Conservation (phyloP, 1,140 invertebrate species). For the Melitaea cinxia region DNA sequence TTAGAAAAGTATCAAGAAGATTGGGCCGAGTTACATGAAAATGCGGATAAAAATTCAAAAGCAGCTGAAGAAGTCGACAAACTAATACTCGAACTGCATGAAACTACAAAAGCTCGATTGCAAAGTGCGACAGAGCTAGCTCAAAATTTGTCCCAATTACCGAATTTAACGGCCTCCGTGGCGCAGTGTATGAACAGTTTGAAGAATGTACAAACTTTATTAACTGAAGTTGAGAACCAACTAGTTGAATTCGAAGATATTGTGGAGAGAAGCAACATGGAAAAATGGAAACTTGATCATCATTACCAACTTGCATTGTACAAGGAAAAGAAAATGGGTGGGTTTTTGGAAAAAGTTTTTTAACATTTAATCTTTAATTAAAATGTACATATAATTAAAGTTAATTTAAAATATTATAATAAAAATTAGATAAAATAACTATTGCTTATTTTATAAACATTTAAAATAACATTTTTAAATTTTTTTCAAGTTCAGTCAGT, state of each 20-base stretch:
- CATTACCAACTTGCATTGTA: conserved; percentile 72
- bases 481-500: too few relatives aligned
- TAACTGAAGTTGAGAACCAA: conserved; percentile 66
- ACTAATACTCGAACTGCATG: conserved; percentile 61
- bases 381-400: background rate
- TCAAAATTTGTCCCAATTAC: conserved; percentile 60
- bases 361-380: background rate
- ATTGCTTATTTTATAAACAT: too few relatives aligned
- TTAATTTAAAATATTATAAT: background rate
- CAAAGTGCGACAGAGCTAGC: conserved; percentile 63
- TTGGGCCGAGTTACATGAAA: conserved; percentile 68
- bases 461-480: too few relatives aligned
- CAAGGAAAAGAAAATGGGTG: conserved; percentile 75
- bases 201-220: conserved; percentile 58
- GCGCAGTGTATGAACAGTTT: conserved; percentile 70
- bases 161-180: conserved; percentile 60
- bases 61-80: conserved; percentile 69
- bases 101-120: conserved; percentile 52
- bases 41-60: conserved; percentile 69
- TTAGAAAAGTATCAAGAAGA: conserved; percentile 71
- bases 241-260: conserved; percentile 73
- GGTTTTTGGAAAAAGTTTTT: conserved; percentile 11
- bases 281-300: conserved; percentile 75
- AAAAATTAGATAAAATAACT: too few relatives aligned
- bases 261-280: conserved; percentile 70